Conservation (phyloP, 2,113 vertebrate genomes). For the Amblyopsis rosae region DNA sequence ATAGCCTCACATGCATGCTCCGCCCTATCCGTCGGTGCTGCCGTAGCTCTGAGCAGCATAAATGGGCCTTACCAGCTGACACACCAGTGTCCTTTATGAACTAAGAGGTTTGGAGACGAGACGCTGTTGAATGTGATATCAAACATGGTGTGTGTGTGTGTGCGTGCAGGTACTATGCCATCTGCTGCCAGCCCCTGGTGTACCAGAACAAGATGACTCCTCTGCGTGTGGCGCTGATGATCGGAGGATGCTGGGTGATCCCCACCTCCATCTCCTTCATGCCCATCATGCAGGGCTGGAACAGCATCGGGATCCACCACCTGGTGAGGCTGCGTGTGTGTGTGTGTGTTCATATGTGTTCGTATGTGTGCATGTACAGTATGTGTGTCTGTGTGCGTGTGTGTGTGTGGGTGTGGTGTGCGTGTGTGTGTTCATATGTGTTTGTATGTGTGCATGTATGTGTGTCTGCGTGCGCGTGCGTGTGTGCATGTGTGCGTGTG, state of each 20-base stretch:
- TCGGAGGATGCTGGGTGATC: slow-evolving; percentile 96
- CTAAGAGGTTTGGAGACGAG: no score
- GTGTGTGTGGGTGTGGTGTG: slow-evolving; percentile 14
- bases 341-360: not conserved
- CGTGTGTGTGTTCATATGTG: slow-evolving; percentile 14
- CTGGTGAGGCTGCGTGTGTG: slow-evolving; percentile 78
- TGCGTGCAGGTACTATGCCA: slow-evolving; percentile 90
- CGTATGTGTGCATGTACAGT: not conserved
- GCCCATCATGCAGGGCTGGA: slow-evolving; percentile 99
- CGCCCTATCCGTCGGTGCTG: no score
- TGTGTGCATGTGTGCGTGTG: not conserved
- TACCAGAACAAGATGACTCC: slow-evolving; percentile 99
- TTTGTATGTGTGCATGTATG: no score
- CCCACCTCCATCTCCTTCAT: slow-evolving; percentile 96
- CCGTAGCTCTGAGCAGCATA: no score
- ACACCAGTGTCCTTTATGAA: no score
- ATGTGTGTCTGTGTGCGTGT: not conserved
- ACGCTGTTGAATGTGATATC: not conserved
- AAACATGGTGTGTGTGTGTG: not conserved
- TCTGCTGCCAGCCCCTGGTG: slow-evolving; percentile 97
- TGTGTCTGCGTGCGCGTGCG: no score
- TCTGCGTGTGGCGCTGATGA: slow-evolving; percentile 89
- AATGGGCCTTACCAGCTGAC: no score
- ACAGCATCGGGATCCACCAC: slow-evolving; percentile 93
- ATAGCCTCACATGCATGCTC: no score